Evolutionary conservation across 1,140 invertebrate genomes (phyloP).

Genomic region (Hyles euphorbiae): DNA sequence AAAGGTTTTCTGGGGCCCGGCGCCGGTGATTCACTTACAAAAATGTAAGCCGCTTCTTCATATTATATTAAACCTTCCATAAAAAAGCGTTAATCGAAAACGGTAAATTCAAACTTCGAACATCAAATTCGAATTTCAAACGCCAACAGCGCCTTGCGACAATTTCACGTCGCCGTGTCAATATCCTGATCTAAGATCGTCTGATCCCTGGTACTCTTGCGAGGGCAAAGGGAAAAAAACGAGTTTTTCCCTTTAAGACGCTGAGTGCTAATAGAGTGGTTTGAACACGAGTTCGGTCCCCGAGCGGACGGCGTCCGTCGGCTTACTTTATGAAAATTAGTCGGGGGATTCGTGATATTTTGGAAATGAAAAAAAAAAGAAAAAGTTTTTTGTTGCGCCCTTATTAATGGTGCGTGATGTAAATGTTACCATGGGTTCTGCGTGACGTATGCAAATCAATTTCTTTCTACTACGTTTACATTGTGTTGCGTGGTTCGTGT

Average conservation of each 20-base stretch:
- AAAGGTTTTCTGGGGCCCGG: no score
- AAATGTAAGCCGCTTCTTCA: no score
- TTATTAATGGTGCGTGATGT: background rate
- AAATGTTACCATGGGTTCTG: no score
- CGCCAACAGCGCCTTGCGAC: background rate
- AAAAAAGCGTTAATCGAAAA: no score
- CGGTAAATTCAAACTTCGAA: no score
- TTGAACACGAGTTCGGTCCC: slow-evolving; percentile 7
- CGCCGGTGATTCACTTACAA: no score
- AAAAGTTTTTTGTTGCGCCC: background rate
- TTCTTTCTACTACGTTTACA: no score
- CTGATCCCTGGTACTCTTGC: slow-evolving; percentile 4
- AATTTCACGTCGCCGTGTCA: background rate
- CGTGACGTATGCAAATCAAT: no score
- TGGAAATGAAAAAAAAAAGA: background rate
- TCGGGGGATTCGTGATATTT: slow-evolving; percentile 6
- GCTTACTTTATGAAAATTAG: slow-evolving; percentile 19
- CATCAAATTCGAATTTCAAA: background rate
- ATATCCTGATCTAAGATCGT: background rate
- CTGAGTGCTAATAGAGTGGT: slow-evolving; percentile 18
- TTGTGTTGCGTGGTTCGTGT: no score
- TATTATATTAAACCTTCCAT: no score
- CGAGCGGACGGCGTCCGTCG: slow-evolving; percentile 7
- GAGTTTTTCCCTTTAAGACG: slow-evolving; percentile 7
- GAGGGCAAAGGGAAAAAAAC: background rate